Evolutionary conservation across 1,140 invertebrate genomes (phyloP).

Genomic region (Drosophila baimaii): DNA sequence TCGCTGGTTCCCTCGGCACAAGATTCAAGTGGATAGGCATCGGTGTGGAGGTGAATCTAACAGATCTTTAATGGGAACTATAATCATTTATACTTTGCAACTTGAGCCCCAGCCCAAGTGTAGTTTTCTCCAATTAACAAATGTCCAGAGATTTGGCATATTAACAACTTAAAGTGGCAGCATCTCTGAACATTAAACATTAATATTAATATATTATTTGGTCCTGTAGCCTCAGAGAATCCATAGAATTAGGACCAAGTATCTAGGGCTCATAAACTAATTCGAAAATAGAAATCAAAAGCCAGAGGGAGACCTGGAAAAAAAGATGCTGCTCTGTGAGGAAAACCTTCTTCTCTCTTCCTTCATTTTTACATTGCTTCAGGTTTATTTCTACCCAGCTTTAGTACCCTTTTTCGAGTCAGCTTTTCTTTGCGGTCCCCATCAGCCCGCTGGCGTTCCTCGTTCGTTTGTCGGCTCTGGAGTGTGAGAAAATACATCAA

Average conservation of each 20-base stretch:
- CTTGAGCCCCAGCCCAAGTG: background rate
- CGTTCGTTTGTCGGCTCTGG: conserved; percentile 11
- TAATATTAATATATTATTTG: background rate
- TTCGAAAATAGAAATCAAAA: conserved; percentile 33
- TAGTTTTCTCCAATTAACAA: conserved; percentile 13
- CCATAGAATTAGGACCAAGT: background rate
- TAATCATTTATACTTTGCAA: conserved; percentile 3
- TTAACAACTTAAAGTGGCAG: background rate
- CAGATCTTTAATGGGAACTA: conserved; percentile 13
- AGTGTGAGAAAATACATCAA: conserved; percentile 73
- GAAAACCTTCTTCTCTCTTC: conserved; percentile 26
- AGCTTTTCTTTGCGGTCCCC: conserved; percentile 49
- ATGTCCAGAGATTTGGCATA: background rate
- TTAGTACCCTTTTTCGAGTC: conserved; percentile 36
- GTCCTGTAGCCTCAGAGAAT: background rate
- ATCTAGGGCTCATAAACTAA: conserved; percentile 9
- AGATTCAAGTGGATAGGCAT: conserved; percentile 12
- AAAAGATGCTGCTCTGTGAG: conserved; percentile 8
- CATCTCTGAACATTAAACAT: background rate
- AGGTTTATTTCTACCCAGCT: conserved; percentile 4
- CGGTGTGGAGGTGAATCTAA: conserved; percentile 17
- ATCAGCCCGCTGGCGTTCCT: conserved; percentile 44
- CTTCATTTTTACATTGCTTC: conserved; percentile 20
- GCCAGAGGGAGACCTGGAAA: background rate
- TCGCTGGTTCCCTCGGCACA: conserved; percentile 8